Evolutionary conservation across 2,113 vertebrate genomes (phyloP).

Genomic region (Hippocampus mohnikei): DNA sequence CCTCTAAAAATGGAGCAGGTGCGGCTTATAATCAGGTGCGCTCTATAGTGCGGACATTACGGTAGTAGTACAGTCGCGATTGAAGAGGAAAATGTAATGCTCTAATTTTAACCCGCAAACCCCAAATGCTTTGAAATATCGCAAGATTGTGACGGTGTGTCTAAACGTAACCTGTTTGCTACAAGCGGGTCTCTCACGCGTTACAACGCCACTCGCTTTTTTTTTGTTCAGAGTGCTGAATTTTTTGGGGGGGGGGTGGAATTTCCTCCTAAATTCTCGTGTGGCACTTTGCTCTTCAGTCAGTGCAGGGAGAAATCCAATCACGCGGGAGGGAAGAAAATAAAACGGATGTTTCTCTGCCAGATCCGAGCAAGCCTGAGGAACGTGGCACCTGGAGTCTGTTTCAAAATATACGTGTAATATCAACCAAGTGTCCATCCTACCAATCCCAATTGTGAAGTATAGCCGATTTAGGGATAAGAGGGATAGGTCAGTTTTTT

Average conservation of each 20-base stretch:
- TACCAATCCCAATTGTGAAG: background rate
- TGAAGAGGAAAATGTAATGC: too few species aligned
- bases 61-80: too few species aligned
- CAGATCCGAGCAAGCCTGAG: background rate
- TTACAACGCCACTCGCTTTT: background rate
- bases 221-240: background rate
- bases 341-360: background rate
- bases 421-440: background rate
- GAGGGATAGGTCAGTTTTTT: background rate
- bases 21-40: too few species aligned
- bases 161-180: background rate
- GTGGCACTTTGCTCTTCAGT: background rate
- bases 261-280: background rate
- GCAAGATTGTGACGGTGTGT: background rate
- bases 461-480: background rate
- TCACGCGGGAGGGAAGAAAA: background rate
- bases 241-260: background rate
- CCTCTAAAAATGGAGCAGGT: too few species aligned
- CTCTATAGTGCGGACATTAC: too few species aligned
- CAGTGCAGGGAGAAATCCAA: background rate
- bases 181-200: background rate
- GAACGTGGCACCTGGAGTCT: background rate
- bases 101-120: background rate
- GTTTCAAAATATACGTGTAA: background rate
- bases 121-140: background rate